phyloP scores from a whole-genome alignment of 2,888 invertebrate species.

The Drosophila paranaensis region DNA sequence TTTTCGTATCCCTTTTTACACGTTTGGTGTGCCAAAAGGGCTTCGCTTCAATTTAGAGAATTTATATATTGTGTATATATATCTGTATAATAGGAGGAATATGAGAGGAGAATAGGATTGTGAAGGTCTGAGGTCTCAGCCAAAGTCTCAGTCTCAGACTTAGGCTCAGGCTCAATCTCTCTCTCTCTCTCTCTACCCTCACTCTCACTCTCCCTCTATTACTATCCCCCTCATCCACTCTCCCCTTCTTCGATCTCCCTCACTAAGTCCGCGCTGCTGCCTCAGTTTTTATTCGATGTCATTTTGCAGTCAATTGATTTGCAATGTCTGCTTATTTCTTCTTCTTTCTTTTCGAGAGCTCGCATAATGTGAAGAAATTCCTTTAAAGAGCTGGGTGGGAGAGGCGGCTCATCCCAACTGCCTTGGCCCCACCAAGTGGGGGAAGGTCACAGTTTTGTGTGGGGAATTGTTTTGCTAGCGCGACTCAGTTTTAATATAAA shows the following conservation, averaged over 20 bases:
- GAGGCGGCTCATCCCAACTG: neutral
- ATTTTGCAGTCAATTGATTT: slow-evolving; percentile 76
- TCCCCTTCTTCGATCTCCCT: neutral
- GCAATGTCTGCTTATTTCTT: slow-evolving; percentile 31
- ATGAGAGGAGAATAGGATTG: neutral
- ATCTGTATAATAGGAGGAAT: neutral
- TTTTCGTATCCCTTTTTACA: neutral
- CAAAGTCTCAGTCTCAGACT: neutral
- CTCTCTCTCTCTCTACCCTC: neutral
- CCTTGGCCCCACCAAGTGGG: neutral
- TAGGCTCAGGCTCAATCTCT: neutral
- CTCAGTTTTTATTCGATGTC: slow-evolving; percentile 5
- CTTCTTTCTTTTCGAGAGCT: neutral
- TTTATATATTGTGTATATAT: neutral
- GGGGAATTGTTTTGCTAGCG: slow-evolving; percentile 21
- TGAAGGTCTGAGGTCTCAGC: neutral
- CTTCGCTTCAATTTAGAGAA: slow-evolving; percentile 17
- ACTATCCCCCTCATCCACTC: neutral
- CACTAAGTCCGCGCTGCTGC: neutral
- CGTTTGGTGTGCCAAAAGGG: slow-evolving; percentile 5
- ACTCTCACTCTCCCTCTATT: no score
- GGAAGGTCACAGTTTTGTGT: slow-evolving; percentile 22
- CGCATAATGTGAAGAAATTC: neutral
- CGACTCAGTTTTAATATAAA: slow-evolving; percentile 41
- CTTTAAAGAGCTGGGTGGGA: neutral